Conservation (phyloP, 2,797 vertebrate genomes). For the Ceyx erithaca region DNA sequence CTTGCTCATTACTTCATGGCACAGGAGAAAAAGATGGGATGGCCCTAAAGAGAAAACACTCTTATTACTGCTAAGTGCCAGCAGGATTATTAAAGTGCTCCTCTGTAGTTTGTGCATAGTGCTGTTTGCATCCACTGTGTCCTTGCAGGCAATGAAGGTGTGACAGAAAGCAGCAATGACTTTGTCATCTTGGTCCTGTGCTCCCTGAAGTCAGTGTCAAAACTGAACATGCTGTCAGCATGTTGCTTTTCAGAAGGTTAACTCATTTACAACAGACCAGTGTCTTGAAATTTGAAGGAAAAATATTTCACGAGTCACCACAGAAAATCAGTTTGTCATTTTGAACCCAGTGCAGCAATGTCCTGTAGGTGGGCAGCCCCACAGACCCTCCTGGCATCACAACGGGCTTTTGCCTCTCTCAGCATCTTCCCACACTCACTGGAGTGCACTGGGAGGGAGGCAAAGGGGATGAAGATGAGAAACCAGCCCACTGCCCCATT, state of each 20-base stretch:
- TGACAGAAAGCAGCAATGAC: not conserved
- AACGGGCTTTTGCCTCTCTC: not conserved
- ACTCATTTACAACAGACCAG: not conserved
- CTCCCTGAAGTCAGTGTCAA: not conserved
- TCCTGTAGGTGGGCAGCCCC: not conserved
- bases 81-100: not conserved
- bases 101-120: not conserved
- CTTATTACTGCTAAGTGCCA: not conserved
- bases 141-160: not conserved
- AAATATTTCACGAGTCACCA: not conserved
- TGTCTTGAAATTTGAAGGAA: constrained; percentile 6
- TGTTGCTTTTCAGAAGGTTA: not conserved
- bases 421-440: not conserved
- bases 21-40: not conserved
- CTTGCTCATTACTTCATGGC: not conserved
- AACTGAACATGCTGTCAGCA: not conserved
- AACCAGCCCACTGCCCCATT: not conserved
- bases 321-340: not conserved
- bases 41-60: not conserved
- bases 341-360: not conserved
- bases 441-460: not conserved
- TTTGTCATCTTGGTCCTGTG: not conserved
- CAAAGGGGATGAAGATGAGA: not conserved
- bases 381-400: not conserved
- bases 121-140: not conserved